Evolutionary conservation across 2,797 vertebrate genomes (phyloP).

Genomic region (Harpagifer antarcticus): DNA sequence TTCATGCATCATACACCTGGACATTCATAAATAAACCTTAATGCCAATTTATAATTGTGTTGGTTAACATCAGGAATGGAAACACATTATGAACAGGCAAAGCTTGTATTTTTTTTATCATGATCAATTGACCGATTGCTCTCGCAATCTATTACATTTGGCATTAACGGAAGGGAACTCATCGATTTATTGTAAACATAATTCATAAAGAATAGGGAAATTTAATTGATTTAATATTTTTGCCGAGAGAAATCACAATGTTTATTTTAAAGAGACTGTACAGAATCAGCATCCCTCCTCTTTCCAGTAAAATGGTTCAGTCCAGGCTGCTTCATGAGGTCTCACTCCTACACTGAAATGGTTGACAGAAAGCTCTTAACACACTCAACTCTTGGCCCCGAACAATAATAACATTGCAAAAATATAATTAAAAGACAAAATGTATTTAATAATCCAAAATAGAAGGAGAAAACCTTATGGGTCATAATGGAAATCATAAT

Average conservation of each 20-base stretch:
- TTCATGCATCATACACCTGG: not conserved
- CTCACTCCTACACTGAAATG: conserved; percentile 40
- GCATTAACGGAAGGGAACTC: not conserved
- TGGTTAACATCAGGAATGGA: not conserved
- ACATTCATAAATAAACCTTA: not conserved
- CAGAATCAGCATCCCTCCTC: conserved; percentile 5
- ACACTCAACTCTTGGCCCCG: not conserved
- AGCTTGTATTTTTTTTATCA: not conserved
- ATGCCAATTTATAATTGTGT: not conserved
- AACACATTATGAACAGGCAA: not conserved
- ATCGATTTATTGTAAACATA: not conserved
- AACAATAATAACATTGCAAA: not conserved
- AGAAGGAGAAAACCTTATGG: not conserved
- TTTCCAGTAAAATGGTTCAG: conserved; percentile 63
- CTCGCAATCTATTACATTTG: not conserved
- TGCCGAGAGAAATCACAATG: not conserved
- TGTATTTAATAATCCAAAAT: not conserved
- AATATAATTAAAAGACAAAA: not conserved
- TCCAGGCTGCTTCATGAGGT: conserved; percentile 32
- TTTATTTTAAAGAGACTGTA: not conserved
- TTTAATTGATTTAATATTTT: fast-evolving
- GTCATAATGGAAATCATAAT: not conserved
- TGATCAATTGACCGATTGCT: not conserved
- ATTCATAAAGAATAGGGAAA: not conserved
- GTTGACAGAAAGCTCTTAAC: not conserved